phyloP scores from a whole-genome alignment of 2,113 vertebrate genomes.

The Columba janthina region DNA sequence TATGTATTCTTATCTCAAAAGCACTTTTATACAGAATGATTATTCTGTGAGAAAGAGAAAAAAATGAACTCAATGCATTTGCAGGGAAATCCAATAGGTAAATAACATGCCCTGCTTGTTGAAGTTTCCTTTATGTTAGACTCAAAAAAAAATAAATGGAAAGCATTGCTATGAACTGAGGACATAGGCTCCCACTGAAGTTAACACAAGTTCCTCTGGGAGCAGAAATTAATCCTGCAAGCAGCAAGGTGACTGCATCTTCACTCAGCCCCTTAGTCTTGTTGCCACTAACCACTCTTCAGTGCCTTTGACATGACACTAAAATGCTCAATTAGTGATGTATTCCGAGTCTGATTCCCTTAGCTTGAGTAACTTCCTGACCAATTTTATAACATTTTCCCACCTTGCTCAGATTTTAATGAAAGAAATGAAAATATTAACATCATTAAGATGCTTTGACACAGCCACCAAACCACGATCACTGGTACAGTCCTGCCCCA shows the following conservation, averaged over 20 bases:
- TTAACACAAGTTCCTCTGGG: not conserved
- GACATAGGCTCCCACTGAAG: not conserved
- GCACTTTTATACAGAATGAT: not conserved
- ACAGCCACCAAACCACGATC: accelerated
- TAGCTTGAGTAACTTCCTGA: not conserved
- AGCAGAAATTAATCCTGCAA: not conserved
- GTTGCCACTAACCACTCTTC: not conserved
- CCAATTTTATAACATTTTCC: not conserved
- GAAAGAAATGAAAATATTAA: not conserved
- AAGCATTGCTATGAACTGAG: not conserved
- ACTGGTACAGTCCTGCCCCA: not conserved
- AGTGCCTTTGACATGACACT: not conserved
- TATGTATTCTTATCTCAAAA: not conserved
- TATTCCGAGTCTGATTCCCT: not conserved
- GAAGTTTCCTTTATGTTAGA: not conserved
- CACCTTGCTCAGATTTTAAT: not conserved
- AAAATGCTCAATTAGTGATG: not conserved
- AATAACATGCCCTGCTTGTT: not conserved
- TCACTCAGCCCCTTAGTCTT: not conserved
- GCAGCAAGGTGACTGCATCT: not conserved
- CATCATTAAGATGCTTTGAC: not conserved
- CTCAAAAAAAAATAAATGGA: not conserved
- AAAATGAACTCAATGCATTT: not conserved
- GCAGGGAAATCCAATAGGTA: not conserved
- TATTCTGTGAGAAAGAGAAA: not conserved